phyloP scores from a whole-genome alignment of 1,140 invertebrate species.

The Megalonaias nervosa region DNA sequence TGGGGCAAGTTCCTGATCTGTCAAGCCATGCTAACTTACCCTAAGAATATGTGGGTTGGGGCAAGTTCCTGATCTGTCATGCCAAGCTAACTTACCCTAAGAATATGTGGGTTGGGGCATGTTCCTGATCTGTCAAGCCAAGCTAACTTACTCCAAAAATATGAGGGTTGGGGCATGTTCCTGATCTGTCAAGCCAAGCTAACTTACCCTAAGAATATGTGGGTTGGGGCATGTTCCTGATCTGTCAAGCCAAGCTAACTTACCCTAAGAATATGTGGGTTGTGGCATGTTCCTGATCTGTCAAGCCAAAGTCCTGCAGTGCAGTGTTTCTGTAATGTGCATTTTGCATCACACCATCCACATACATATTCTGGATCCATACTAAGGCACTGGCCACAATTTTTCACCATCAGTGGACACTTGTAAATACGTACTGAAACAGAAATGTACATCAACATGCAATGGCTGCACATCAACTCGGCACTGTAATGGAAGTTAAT shows the following conservation, averaged over 20 bases:
- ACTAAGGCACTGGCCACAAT: constrained; percentile 67
- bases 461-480: no score
- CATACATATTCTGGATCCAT: constrained; percentile 66
- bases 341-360: constrained; percentile 65
- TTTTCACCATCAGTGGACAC: constrained; percentile 65
- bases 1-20: no score
- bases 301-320: constrained; percentile 49
- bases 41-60: no score
- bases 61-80: no score
- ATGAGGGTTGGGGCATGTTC: no score
- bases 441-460: not conserved
- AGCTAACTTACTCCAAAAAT: no score
- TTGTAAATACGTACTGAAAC: constrained; percentile 67
- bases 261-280: constrained; percentile 64
- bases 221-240: no score
- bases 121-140: constrained; percentile 56
- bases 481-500: no score
- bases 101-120: constrained; percentile 64
- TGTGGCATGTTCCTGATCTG: constrained; percentile 53
- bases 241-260: no score
- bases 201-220: no score
- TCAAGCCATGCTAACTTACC: no score
- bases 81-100: constrained; percentile 57
- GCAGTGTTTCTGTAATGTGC: constrained; percentile 56
- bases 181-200: no score